A percentile compares a stretch with the other conserved stretches of the same genome.
These are phyloP conservation scores for Drosophila mayaguana DNA, from an alignment of 2,888 invertebrate genomes.

Conservation along the genomic window DNA sequence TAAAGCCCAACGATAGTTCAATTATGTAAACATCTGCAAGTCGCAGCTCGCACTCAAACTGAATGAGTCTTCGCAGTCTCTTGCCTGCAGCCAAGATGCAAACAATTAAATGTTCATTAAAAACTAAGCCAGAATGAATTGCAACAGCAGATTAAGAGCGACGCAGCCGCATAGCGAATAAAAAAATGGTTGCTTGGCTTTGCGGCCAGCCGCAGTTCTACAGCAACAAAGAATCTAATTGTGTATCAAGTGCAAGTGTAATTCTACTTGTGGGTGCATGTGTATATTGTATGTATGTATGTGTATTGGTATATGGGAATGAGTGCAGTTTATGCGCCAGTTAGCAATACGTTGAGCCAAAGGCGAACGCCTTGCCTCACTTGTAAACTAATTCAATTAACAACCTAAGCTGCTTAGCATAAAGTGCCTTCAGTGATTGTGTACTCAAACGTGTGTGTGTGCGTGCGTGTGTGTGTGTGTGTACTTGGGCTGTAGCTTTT, in stretches of 20 bases:
- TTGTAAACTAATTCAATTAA: constrained; percentile 80
- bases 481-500: no score
- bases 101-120: constrained; percentile 78
- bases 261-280: constrained; percentile 64
- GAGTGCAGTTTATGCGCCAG: constrained; percentile 63
- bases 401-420: constrained; percentile 77
- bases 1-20: constrained; percentile 61
- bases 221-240: constrained; percentile 72
- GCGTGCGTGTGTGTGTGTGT: constrained; percentile 6
- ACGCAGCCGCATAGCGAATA: constrained; percentile 37
- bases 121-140: constrained; percentile 46
- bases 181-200: constrained; percentile 45
- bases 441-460: constrained; percentile 12
- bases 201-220: constrained; percentile 26
- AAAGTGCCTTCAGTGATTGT: constrained; percentile 47
- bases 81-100: constrained; percentile 58
- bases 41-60: constrained; percentile 3
- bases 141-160: constrained; percentile 35
- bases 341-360: constrained; percentile 53
- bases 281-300: constrained; percentile 6
- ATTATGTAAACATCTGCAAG: constrained; percentile 68
- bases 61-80: constrained; percentile 8
- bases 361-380: constrained; percentile 59
- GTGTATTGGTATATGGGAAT: constrained; percentile 19
- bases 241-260: constrained; percentile 75